Conservation (phyloP, 2,797 vertebrate genomes). For the Anguilla anguilla region DNA sequence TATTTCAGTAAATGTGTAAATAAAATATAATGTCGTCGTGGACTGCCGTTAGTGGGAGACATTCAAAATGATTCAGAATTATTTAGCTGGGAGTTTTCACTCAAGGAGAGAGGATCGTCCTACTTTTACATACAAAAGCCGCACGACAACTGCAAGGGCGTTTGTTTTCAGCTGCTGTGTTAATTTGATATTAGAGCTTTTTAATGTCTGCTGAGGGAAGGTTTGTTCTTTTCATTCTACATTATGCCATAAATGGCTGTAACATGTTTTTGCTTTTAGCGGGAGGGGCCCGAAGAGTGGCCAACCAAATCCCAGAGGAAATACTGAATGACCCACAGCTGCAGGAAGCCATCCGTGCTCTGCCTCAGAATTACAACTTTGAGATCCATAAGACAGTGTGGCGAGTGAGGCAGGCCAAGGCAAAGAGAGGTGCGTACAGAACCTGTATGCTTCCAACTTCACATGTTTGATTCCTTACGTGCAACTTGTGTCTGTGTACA, state of each 20-base stretch:
- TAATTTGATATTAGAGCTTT: no score
- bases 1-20: no score
- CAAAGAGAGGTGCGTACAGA: conserved; percentile 83
- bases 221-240: not conserved
- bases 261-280: conserved; percentile 59
- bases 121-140: no score
- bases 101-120: no score
- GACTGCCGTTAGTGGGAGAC: no score
- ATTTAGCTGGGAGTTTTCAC: no score
- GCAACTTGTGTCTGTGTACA: not conserved
- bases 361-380: conserved; percentile 96
- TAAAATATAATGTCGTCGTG: no score
- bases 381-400: conserved; percentile 96
- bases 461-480: not conserved
- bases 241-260: not conserved
- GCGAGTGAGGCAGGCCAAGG: conserved; percentile 84
- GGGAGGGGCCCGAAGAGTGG: conserved; percentile 69
- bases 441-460: not conserved
- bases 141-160: not conserved
- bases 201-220: no score
- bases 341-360: conserved; percentile 72
- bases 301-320: conserved; percentile 90
- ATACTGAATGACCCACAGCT: conserved; percentile 82
- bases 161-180: not conserved
- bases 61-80: no score